Evolutionary conservation across 2,888 invertebrate genomes (phyloP).

Genomic region (Xanthorhoe spadicearia): DNA sequence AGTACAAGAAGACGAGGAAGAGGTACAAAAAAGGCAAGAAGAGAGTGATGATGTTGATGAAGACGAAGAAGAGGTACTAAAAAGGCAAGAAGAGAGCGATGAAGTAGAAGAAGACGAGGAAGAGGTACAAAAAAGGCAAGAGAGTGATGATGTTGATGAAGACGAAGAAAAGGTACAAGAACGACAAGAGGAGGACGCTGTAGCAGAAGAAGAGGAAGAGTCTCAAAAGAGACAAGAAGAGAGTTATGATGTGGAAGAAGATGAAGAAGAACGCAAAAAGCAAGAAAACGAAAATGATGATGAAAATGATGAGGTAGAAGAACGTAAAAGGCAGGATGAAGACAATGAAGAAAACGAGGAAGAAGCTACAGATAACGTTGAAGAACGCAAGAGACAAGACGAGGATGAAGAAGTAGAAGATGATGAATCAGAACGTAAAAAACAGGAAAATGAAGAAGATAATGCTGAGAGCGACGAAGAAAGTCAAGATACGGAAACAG

Average conservation of each 20-base stretch:
- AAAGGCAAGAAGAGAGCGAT: constrained; percentile 21
- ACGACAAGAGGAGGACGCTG: constrained; percentile 18
- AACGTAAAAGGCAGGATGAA: constrained; percentile 19
- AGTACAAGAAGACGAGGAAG: constrained; percentile 28
- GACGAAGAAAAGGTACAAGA: constrained; percentile 19
- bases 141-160: constrained; percentile 24
- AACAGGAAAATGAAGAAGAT: background rate
- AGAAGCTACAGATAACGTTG: background rate
- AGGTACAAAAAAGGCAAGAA: constrained; percentile 16
- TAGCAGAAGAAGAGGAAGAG: constrained; percentile 28
- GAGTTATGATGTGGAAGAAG: constrained; percentile 17
- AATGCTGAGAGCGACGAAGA: constrained; percentile 18
- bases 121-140: constrained; percentile 18
- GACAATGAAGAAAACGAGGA: constrained; percentile 16
- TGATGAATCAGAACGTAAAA: constrained; percentile 9
- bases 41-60: constrained; percentile 26
- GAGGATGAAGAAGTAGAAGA: constrained; percentile 24
- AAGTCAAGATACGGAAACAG: constrained; percentile 20
- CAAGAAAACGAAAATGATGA: constrained; percentile 28
- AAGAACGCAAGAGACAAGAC: background rate
- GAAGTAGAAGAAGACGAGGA: constrained; percentile 29
- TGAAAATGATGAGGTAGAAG: constrained; percentile 15
- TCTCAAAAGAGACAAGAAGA: constrained; percentile 2
- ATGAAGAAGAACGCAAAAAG: constrained; percentile 10
- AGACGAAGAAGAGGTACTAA: constrained; percentile 19